Evolutionary conservation across 2,113 vertebrate species (phyloP), one percentile per base, ranked within the genome.

Genomic region (Takifugu bimaculatus): DNA sequence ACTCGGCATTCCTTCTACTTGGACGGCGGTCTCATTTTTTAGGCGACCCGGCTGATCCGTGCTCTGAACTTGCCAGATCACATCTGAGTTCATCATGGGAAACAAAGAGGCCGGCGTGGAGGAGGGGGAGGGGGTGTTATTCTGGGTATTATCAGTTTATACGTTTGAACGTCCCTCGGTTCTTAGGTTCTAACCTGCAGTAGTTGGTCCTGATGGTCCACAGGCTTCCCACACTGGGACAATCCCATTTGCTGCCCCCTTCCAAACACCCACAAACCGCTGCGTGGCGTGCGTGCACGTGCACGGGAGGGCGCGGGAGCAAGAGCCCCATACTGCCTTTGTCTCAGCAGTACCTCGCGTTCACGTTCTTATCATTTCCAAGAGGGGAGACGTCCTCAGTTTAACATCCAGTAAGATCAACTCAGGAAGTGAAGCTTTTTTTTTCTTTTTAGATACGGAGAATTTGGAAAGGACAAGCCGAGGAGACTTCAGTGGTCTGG

Each of bases 361-460:
- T 52, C 35, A 48, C 51, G 67, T 70, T 79, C 42, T 67, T 55
- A 62, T 14, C 10, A 2, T 39, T 39, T 39, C 35, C 35, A 39
- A 39, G 35, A 39, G 7, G 35, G 35, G 35, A 39, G 35, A 39
- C 15, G 69, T 60, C 66, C 63, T 67, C 54, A 25, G 35, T 51
- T 55, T 75, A 57, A 65, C 62, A 72, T 78, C 68, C 65, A 72
- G 57, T 81, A 49, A 73, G 66, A 77, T 68, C 63, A 80, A 83
- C 83, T 87, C 85, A 87, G 85, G 85, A 87, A 84, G 81, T 77
- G 74, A 74, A 66, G 58, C 63, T 62, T 60, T 39, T 39, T 11
- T 32, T 32, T 32, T 32, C 29, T 32, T 39, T 39, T 39, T 39
- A 39, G 11, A 39, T 9, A 39, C 11, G 35, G 35, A 39, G 7